Evolutionary conservation across 2,888 invertebrate species (phyloP).

Genomic region (Corbicula japonica): DNA sequence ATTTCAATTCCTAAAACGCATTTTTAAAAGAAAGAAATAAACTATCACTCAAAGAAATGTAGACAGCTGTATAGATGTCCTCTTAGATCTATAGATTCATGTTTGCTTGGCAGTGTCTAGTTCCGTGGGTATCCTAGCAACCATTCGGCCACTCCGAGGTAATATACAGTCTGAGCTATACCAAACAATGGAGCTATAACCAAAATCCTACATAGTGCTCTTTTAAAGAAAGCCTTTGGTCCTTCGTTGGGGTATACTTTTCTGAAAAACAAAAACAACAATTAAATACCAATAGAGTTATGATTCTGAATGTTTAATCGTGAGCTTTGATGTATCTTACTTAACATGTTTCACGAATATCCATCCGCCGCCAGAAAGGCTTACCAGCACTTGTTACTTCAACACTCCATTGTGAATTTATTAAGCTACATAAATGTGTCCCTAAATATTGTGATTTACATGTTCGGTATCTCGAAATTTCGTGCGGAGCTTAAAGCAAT

Average conservation of each 20-base stretch:
- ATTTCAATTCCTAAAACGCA: no score
- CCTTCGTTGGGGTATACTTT: constrained; percentile 95
- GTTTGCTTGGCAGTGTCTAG: no score
- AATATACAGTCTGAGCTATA: constrained; percentile 99
- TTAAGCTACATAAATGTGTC: not conserved
- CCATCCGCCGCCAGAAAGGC: not conserved
- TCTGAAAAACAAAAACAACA: constrained; percentile 80
- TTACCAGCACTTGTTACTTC: constrained; percentile 9
- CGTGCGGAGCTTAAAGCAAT: constrained; percentile 6
- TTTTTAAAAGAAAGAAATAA: no score
- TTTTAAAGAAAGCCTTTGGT: constrained; percentile 97
- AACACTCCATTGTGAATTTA: not conserved
- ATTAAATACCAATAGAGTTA: no score
- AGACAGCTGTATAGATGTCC: no score
- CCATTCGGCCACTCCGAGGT: constrained; percentile 96
- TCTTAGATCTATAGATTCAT: no score
- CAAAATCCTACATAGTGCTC: constrained; percentile 98
- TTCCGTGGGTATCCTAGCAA: constrained; percentile 72
- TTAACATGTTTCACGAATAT: not conserved
- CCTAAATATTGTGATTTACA: not conserved
- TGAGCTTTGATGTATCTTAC: no score
- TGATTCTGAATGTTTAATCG: no score
- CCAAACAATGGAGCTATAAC: constrained; percentile 99
- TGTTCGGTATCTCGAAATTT: constrained; percentile 1
- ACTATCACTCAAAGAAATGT: no score